Conservation (phyloP, 2,113 vertebrate genomes). For the Nicator chloris region DNA sequence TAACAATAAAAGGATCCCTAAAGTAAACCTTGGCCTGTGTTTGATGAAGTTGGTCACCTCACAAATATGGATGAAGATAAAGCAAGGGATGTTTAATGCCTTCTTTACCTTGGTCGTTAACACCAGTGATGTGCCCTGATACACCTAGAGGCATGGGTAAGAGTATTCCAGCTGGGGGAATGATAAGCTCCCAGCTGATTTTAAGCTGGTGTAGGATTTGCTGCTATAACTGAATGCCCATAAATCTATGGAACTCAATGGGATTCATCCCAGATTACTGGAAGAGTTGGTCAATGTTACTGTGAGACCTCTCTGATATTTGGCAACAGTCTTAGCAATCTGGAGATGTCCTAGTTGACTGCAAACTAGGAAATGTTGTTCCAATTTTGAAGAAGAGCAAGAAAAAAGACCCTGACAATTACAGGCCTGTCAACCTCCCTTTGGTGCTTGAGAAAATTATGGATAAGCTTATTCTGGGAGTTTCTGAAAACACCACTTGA, state of each 20-base stretch:
- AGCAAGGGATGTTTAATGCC: not conserved
- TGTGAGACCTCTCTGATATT: not conserved
- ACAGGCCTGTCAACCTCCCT: not conserved
- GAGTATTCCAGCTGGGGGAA: not conserved
- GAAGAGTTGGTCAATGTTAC: not conserved
- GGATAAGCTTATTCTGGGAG: not conserved
- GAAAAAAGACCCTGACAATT: not conserved
- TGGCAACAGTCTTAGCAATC: not conserved
- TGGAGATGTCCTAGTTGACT: not conserved
- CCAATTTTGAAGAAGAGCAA: not conserved
- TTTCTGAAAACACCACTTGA: not conserved
- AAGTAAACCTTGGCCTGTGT: not conserved
- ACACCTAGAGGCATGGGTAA: not conserved
- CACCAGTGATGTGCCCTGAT: not conserved
- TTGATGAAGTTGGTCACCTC: not conserved
- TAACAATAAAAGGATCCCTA: not conserved
- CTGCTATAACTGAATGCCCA: not conserved
- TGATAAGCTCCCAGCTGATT: not conserved
- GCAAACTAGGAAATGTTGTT: not conserved
- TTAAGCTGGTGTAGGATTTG: not conserved
- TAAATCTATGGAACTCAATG: not conserved
- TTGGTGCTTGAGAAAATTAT: not conserved
- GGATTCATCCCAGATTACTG: not conserved
- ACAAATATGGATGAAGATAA: not conserved
- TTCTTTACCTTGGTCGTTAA: not conserved